phyloP scores from a whole-genome alignment of 23 tunicate species.

The Ascidia mentula region DNA sequence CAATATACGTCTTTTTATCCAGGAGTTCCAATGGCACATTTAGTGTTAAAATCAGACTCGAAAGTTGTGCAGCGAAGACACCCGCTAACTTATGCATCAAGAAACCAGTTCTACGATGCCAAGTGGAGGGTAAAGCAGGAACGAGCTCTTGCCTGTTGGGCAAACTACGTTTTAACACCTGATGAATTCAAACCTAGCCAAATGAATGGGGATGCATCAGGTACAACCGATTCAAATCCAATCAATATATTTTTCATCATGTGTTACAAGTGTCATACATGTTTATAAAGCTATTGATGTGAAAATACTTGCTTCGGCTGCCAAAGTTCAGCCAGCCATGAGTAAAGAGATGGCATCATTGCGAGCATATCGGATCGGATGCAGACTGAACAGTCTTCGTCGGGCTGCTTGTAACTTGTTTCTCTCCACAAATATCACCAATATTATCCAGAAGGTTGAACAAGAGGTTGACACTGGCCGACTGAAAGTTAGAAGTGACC shows the following conservation, averaged over 20 bases:
- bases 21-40: constrained; percentile 20
- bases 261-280: not conserved
- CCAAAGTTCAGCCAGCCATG: constrained; percentile 15
- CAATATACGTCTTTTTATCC: not conserved
- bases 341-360: constrained; percentile 51
- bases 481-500: constrained; percentile 29
- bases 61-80: not conserved
- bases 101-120: constrained; percentile 43
- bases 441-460: constrained; percentile 28
- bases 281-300: not conserved
- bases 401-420: constrained; percentile 16
- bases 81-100: constrained; percentile 13
- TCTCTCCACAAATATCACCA: constrained; percentile 4
- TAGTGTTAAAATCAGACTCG: constrained; percentile 18
- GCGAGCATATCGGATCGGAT: constrained; percentile 24
- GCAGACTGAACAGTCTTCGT: constrained; percentile 26
- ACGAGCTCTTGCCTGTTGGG: constrained; percentile 30
- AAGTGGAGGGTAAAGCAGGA: constrained; percentile 61
- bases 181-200: constrained; percentile 50
- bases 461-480: constrained; percentile 36
- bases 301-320: not conserved
- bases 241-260: not conserved
- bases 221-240: not conserved
- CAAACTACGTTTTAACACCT: constrained; percentile 55
- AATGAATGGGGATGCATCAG: not conserved